These are phyloP conservation scores for Eidolon dupreanum DNA, from an alignment of 2,797 vertebrate species.

Conservation along the genomic window DNA sequence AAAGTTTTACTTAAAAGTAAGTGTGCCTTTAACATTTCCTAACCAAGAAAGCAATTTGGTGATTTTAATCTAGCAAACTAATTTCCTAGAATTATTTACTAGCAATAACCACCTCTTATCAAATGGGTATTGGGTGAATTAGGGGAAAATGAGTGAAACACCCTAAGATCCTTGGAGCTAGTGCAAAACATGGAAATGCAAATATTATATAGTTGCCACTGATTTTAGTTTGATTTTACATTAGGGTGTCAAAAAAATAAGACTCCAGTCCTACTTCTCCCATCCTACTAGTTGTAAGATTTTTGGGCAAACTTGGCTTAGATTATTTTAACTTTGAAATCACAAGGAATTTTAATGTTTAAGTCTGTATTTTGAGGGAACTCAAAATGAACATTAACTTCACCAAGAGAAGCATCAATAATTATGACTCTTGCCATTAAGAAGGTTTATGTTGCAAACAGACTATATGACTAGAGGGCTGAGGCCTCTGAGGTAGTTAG, in stretches of 20 bases:
- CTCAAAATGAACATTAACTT: background rate
- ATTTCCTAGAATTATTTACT: slow-evolving; percentile 7
- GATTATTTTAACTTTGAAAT: slow-evolving; percentile 29
- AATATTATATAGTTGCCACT: background rate
- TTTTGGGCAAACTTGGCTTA: background rate
- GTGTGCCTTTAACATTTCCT: background rate
- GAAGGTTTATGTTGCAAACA: background rate
- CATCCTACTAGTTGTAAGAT: background rate
- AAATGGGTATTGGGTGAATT: background rate
- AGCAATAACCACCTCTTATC: background rate
- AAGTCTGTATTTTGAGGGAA: background rate
- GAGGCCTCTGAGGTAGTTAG: background rate
- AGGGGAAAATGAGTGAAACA: background rate
- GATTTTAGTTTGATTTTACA: background rate
- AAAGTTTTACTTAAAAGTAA: background rate
- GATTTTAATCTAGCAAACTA: slow-evolving; percentile 22
- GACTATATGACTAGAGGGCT: background rate
- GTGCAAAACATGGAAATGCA: background rate
- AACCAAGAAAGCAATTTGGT: background rate
- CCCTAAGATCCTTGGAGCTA: background rate
- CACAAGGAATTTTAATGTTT: background rate
- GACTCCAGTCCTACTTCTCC: background rate
- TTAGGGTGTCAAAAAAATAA: background rate
- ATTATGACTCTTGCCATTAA: background rate
- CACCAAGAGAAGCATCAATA: background rate